Evolutionary conservation across 2,797 vertebrate species (phyloP), one percentile per base, ranked within the genome.

Genomic region (Octomys mimax): DNA sequence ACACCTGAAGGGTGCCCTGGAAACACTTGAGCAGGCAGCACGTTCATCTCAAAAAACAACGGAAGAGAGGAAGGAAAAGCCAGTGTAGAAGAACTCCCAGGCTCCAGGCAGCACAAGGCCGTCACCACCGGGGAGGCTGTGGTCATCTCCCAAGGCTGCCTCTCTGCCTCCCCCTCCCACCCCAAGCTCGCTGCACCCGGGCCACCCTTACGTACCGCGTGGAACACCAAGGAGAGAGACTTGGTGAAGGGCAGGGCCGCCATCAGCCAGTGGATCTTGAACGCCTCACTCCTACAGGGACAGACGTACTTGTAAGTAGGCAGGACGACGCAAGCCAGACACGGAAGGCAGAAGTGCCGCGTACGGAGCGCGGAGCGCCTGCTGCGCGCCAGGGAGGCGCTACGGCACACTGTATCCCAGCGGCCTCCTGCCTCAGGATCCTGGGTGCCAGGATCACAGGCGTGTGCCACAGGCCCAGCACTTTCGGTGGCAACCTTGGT

Each of bases 211-310:
- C 99, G 0, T 98, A 99, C 99, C 6, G 99, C 99, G 0, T 99
- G 99, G 97, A 99, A 99, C 97, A 99, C 98, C 89, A 99, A 96
- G 0, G 99, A 99, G 7, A 99, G 98, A 0, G 99, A 99, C 91
- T 99, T 99, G 88, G 99, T 99, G 97, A 99, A 99, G 39, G 99
- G 99, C 26, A 99, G 99, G 54, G 99, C 99, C 2, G 99, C 99
- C 99, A 99, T 99, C 68, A 99, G 97, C 99, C 99, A 99, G 96
- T 99, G 99, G 98, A 99, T 99, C 97, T 99, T 99, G 96, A 99
- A 99, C 0, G 99, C 99, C 39, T 99, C 99, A 31, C 98, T 98
- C 97, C 99, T 99, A 85, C 0, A 62, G 92, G 59, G 81, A 73
- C 4, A 93, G 28, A 10, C 7, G 19, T 6, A 70, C 28, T 46